Conservation (phyloP, 1,140 invertebrate species). For the Phthorimaea operculella region DNA sequence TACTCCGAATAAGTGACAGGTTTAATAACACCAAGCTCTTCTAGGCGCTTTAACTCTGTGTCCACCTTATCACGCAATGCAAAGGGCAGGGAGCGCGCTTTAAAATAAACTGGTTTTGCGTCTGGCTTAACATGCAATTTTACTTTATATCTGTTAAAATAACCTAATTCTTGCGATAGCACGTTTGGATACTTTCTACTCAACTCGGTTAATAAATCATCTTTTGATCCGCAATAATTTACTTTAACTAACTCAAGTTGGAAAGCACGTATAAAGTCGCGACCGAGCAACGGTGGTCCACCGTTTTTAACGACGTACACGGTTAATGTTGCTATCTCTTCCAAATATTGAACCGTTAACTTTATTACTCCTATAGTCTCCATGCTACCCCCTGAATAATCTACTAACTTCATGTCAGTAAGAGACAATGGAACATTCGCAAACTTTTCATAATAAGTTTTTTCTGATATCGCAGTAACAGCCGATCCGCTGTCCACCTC, state of each 20-base stretch:
- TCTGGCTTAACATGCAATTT: slow-evolving; percentile 4
- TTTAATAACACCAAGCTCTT: neutral
- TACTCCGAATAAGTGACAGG: neutral
- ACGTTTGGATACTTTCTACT: neutral
- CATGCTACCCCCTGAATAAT: neutral
- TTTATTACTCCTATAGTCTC: neutral
- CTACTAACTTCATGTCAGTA: neutral
- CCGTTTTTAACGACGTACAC: slow-evolving; percentile 7
- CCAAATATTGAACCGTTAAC: neutral
- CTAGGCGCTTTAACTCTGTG: neutral
- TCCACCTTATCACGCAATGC: neutral
- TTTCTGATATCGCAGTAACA: slow-evolving; percentile 10
- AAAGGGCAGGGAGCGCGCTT: neutral
- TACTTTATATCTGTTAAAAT: slow-evolving; percentile 7
- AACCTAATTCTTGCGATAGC: slow-evolving; percentile 6
- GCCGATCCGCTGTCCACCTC: slow-evolving; percentile 9
- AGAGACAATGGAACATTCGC: neutral
- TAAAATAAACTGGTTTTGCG: slow-evolving; percentile 7
- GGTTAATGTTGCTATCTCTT: neutral
- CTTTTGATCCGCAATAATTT: neutral
- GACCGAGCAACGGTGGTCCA: slow-evolving; percentile 2
- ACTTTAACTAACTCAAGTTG: neutral
- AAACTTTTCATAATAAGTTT: slow-evolving; percentile 6
- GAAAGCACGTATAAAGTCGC: slow-evolving; percentile 9
- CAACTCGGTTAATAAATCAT: slow-evolving; percentile 7